phyloP scores from a whole-genome alignment of 2,888 invertebrate genomes.

The Pammene fasciana region DNA sequence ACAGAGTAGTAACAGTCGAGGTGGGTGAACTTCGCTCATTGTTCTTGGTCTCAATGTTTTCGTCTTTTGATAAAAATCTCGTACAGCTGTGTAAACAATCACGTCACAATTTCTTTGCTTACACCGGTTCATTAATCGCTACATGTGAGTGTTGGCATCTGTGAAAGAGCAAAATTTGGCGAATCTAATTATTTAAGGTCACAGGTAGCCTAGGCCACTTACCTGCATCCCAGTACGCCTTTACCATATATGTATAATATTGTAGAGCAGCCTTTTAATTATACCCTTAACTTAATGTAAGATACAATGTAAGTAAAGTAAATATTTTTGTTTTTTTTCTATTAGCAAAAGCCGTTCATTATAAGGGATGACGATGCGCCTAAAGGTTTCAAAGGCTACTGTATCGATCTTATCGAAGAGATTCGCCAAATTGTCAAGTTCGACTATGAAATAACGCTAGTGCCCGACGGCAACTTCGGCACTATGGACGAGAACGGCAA shows the following conservation, averaged over 20 bases:
- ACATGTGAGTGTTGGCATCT: slow-evolving; percentile 1
- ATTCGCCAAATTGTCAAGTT: slow-evolving; percentile 93
- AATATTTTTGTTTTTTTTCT: too few relatives aligned
- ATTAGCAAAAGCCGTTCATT: slow-evolving; percentile 92
- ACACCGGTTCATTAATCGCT: slow-evolving; percentile 45
- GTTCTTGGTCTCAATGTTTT: slow-evolving; percentile 64
- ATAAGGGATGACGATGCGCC: slow-evolving; percentile 86
- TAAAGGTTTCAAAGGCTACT: slow-evolving; percentile 92
- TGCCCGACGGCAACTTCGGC: slow-evolving; percentile 92
- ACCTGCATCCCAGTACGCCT: too few relatives aligned
- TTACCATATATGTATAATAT: too few relatives aligned
- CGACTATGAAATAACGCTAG: slow-evolving; percentile 93
- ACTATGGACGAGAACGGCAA: slow-evolving; percentile 93
- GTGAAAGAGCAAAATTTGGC: slow-evolving; percentile 1
- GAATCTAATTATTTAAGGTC: neutral
- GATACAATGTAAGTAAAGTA: too few relatives aligned
- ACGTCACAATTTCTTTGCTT: slow-evolving; percentile 48
- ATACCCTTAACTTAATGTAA: too few relatives aligned
- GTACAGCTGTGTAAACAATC: slow-evolving; percentile 68
- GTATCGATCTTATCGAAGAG: slow-evolving; percentile 95
- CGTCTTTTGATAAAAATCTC: slow-evolving; percentile 64
- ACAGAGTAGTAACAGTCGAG: slow-evolving; percentile 92
- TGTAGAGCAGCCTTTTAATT: neutral
- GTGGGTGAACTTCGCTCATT: slow-evolving; percentile 83
- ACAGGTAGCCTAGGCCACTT: too few relatives aligned